Percentiles rank a stretch among this genome's conserved stretches.
These are phyloP conservation scores for Oreortyx pictus DNA, from an alignment of 2,797 vertebrate genomes.

Conservation along the genomic window DNA sequence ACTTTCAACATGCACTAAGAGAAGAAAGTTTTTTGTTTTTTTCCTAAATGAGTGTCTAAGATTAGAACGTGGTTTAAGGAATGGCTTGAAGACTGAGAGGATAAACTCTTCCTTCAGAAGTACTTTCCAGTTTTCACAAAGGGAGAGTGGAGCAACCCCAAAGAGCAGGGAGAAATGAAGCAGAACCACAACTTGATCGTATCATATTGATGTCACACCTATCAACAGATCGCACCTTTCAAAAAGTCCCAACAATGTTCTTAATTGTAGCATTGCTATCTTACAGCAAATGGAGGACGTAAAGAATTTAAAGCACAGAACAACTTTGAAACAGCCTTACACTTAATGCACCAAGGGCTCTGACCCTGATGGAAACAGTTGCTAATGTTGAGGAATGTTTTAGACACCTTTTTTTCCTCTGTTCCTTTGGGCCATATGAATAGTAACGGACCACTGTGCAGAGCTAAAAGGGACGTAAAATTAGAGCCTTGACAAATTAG, in stretches of 20 bases:
- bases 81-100: background rate
- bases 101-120: background rate
- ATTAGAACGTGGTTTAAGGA: background rate
- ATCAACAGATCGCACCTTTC: rapidly evolving
- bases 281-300: background rate
- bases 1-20: background rate
- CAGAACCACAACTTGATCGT: background rate
- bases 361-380: background rate
- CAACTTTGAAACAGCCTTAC: background rate
- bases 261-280: background rate
- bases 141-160: background rate
- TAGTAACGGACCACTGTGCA: background rate
- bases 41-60: background rate
- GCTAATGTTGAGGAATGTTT: background rate
- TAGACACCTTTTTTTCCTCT: background rate
- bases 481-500: background rate
- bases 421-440: background rate
- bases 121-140: background rate
- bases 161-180: background rate
- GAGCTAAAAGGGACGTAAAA: background rate
- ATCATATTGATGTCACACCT: background rate
- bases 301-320: background rate
- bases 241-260: background rate
- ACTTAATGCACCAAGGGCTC: rapidly evolving
- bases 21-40: background rate